phyloP scores from a whole-genome alignment of 2,113 vertebrate species.

The Cinclus mexicanus region DNA sequence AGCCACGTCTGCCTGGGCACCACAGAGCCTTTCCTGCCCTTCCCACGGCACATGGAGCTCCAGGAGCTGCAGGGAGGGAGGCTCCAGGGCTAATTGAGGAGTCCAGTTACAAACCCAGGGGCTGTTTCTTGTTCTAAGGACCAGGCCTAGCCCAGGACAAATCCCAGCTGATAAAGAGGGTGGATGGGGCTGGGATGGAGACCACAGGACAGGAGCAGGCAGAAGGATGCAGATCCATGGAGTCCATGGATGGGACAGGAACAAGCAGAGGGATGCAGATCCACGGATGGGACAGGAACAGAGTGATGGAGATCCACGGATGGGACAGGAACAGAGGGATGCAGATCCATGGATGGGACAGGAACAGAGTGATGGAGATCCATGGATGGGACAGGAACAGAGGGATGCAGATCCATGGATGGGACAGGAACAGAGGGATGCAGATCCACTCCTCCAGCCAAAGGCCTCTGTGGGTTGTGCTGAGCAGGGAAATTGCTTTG shows the following conservation, averaged over 20 bases:
- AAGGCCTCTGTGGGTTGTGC: background rate
- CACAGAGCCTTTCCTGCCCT: background rate
- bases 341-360: background rate
- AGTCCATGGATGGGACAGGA: background rate
- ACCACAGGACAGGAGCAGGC: background rate
- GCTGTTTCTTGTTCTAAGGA: background rate
- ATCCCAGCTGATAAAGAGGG: background rate
- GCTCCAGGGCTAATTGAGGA: background rate
- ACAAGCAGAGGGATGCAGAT: background rate
- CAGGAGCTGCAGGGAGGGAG: background rate
- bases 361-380: background rate
- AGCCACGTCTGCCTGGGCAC: background rate
- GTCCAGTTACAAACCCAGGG: background rate
- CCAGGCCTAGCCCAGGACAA: background rate
- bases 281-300: background rate
- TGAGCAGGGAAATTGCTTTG: conserved; percentile 26
- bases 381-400: background rate
- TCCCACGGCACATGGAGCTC: fast-evolving
- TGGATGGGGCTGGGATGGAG: background rate
- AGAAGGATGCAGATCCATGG: background rate
- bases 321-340: background rate
- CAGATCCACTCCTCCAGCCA: background rate
- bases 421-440: background rate
- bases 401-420: background rate
- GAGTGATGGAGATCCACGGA: background rate